phyloP scores from a whole-genome alignment of 2,888 invertebrate genomes.

The Empis stercorea region DNA sequence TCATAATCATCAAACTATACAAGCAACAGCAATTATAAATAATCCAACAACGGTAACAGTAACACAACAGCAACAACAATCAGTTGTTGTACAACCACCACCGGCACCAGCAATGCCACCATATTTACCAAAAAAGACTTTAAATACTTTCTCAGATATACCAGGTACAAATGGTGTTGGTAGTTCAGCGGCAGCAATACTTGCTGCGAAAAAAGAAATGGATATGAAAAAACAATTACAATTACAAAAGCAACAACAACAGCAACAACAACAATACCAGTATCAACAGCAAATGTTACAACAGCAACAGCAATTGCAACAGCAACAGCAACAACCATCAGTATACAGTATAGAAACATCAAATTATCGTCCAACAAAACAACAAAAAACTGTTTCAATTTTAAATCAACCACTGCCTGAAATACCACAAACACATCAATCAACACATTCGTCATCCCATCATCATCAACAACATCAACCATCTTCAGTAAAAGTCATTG shows the following conservation, averaged over 20 bases:
- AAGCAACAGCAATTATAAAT: constrained; percentile 16
- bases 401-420: constrained; percentile 37
- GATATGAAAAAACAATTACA: background rate
- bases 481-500: constrained; percentile 9
- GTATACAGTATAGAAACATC: constrained; percentile 35
- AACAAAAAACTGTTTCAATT: constrained; percentile 25
- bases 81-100: constrained; percentile 14
- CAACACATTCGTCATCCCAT: too few species aligned
- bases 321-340: constrained; percentile 27
- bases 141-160: constrained; percentile 35
- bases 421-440: constrained; percentile 23
- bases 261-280: constrained; percentile 16
- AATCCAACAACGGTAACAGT: constrained; percentile 13
- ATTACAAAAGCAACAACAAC: constrained; percentile 13
- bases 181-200: constrained; percentile 23
- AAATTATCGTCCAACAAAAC: constrained; percentile 14
- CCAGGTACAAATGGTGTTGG: constrained; percentile 35
- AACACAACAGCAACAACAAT: constrained; percentile 7
- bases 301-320: constrained; percentile 14
- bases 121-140: constrained; percentile 21
- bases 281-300: constrained; percentile 12
- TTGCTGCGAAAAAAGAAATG: constrained; percentile 24
- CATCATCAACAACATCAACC: constrained; percentile 19
- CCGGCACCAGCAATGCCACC: constrained; percentile 20
- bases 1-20: constrained; percentile 26